Evolutionary conservation across 2,797 vertebrate genomes (phyloP), one percentile per base, ranked within the genome.

Genomic region (Dicrostonyx torquatus): DNA sequence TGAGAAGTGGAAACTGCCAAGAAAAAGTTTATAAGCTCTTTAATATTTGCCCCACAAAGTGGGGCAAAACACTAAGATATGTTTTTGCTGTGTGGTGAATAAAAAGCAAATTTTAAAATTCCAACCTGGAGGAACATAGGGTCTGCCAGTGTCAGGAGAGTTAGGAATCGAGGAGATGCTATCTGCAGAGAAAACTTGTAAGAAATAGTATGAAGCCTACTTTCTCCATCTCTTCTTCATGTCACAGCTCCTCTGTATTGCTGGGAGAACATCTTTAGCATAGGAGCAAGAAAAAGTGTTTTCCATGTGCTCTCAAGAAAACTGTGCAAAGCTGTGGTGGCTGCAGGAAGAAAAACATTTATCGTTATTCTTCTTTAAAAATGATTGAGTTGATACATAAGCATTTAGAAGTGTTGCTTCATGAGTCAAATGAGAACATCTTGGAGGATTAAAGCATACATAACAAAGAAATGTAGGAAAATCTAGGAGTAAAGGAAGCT

Each of bases 331-430:
- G n/a, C 68, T 93, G 34, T 94, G 78, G 90, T 80, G 86, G 31
- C 64, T 89, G 31, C 91, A 89, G 82, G 60, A 97, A 91, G 89
- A 50, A 97, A 97, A 97, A 94, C 45, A 80, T 60, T 95, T 96
- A 91, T 91, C 0, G 20, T 96, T 98, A 87, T 93, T 79, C 64
- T 93, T 97, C 94, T 96, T 94, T 97, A 55, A 92, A 83, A 78
- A 90, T 96, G 95, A 95, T 94, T 88, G 73, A 96, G 64, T 89
- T 84, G 95, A 83, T 83, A 88, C 94, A 84, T 89, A 94, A 96
- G 96, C 91, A 89, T 73, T 97, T 97, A 90, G 79, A 97, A 96
- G 89, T 94, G 95, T 95, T 97, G 91, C 91, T 95, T 48, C 2
- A 0, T 90, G 43, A 92, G 94, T 96, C 94, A 43, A 4, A 93